Conservation (phyloP, 2,888 invertebrate species). For the Gibbula magus region DNA sequence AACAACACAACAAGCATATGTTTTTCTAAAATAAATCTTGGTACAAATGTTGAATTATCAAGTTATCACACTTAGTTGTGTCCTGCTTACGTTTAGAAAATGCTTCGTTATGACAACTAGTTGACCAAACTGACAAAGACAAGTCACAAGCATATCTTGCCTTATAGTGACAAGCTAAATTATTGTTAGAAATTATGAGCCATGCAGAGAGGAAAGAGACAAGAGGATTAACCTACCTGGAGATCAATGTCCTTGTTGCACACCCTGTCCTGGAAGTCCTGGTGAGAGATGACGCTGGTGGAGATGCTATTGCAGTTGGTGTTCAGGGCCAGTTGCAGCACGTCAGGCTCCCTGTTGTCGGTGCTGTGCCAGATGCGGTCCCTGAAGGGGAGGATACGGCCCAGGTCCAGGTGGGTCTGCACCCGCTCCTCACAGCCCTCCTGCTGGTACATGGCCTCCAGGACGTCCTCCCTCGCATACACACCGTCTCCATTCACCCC, state of each 20-base stretch:
- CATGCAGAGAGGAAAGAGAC: neutral
- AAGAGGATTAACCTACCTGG: conserved; percentile 48
- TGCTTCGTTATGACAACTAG: too few relatives aligned
- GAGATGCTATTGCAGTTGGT: conserved; percentile 50
- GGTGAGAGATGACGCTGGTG: conserved; percentile 57
- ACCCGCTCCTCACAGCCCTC: conserved; percentile 54
- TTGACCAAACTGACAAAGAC: too few relatives aligned
- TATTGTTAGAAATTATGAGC: neutral
- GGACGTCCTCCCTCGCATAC: conserved; percentile 61
- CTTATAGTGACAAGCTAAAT: too few relatives aligned
- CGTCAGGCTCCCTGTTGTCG: neutral
- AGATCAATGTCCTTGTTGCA: conserved; percentile 47
- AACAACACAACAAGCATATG: too few relatives aligned
- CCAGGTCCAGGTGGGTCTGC: conserved; percentile 47
- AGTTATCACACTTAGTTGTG: too few relatives aligned
- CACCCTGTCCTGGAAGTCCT: conserved; percentile 54
- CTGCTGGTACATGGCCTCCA: conserved; percentile 53
- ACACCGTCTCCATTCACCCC: conserved; percentile 45
- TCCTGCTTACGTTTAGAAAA: too few relatives aligned
- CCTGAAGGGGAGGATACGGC: conserved; percentile 44
- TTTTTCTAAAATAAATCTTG: too few relatives aligned
- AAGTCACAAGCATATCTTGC: too few relatives aligned
- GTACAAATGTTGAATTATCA: too few relatives aligned
- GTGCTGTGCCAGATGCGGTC: conserved; percentile 52
- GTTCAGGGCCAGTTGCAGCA: conserved; percentile 20